Base-by-base conservation (phyloP, 64 coral and sea anemone species). In the Montipora sp. region DNA sequence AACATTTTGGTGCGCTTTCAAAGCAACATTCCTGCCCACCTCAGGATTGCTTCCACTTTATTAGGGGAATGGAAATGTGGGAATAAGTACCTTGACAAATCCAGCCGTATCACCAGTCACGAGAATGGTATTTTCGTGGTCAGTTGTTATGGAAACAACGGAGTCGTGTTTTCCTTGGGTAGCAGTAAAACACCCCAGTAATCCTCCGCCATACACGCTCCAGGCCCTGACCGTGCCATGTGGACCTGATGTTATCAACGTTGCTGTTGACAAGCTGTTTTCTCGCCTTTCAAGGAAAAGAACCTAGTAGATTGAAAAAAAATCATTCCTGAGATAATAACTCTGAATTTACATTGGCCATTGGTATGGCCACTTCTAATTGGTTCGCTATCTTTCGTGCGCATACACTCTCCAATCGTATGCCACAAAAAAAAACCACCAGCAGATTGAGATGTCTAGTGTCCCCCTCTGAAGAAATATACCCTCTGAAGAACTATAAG, bases 111-210 rank as follows among this genome's bases (percentile, higher is more conserved):
- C 98, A 19, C 94, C 98, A 21, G 98, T 96, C 9, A 93, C 89
- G 19, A 99, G 83, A 16, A 99, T 74, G 8, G 70, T 90, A 53
- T 95, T 99, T n/a, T 96, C 75, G 15, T 84, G 76, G 83, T 95
- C 87, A 20, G 88, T 94, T 73, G 98, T 74, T 85, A 99, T 76
- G 23, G 94, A 87, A 51, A 95, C 75, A 73, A 96, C 92, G 14
- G 92, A 98, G 59, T 94, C 94, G 48, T 93, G 73, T 24, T 92
- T 75, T 57, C 44, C 71, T n/a, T 94, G 94, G 48, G 91, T 83
- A 47, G 97, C 97, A 23, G 93, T 72, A 91, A 96, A 98, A 57
- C 94, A 78, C 3, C 97, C 97, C 0, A 95, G 91, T 19, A 98
- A 76, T 43, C 89, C 94, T 36, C 97, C 97, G 8, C 98, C 94